These are phyloP conservation scores for Merodon equestris DNA, from an alignment of 2,888 invertebrate species.

Conservation along the genomic window DNA sequence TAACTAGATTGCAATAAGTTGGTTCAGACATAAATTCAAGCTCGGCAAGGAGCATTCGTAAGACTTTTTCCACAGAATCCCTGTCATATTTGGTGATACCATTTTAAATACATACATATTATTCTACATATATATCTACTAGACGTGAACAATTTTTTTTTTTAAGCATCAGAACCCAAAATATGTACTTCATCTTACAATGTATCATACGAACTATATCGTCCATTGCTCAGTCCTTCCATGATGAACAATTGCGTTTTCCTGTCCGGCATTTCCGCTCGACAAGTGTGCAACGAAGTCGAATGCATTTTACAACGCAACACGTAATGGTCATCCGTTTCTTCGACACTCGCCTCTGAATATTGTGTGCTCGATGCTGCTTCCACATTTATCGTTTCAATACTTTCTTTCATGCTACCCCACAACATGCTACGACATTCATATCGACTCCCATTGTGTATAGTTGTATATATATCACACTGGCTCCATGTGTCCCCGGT, in stretches of 20 bases:
- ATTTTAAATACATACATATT: no score
- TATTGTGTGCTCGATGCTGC: slow-evolving; percentile 53
- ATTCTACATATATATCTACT: no score
- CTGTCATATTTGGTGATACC: no score
- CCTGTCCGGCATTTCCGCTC: slow-evolving; percentile 71
- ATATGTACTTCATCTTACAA: slow-evolving; percentile 66
- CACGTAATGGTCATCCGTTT: slow-evolving; percentile 53
- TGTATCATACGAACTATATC: slow-evolving; percentile 71
- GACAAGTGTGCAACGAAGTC: slow-evolving; percentile 63
- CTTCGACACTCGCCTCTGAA: slow-evolving; percentile 65
- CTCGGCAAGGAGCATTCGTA: no score
- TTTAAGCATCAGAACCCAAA: no score
- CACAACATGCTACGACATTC: slow-evolving; percentile 70
- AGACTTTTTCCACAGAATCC: no score
- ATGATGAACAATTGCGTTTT: slow-evolving; percentile 69
- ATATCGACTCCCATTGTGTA: slow-evolving; percentile 70
- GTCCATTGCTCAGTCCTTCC: slow-evolving; percentile 70
- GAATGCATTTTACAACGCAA: slow-evolving; percentile 69
- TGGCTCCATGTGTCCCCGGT: slow-evolving; percentile 65
- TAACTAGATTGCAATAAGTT: no score
- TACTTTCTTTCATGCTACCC: slow-evolving; percentile 70
- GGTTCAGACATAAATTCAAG: no score
- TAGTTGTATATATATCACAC: slow-evolving; percentile 69
- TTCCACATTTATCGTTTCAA: slow-evolving; percentile 70
- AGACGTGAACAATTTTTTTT: no score